Evolutionary conservation across 2,888 invertebrate genomes (phyloP).

Genomic region (Palloptera scutellata): DNA sequence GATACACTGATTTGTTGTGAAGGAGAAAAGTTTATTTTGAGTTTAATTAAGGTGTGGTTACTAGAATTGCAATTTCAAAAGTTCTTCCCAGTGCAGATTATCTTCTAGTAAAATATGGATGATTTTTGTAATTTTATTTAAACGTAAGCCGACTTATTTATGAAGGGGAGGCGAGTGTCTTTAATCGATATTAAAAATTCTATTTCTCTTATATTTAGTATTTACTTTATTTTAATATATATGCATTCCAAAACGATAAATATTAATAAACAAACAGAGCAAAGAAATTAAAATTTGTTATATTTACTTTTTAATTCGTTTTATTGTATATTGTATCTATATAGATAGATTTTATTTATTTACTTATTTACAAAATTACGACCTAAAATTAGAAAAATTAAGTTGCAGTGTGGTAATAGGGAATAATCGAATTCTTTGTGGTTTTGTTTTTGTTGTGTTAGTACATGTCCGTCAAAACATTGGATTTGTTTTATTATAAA

Average conservation of each 20-base stretch:
- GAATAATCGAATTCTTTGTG: not conserved
- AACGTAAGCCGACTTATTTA: too few relatives aligned
- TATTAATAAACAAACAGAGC: not conserved
- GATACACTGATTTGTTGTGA: conserved; percentile 10
- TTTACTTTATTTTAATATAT: conserved; percentile 21
- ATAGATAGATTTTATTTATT: conserved; percentile 11
- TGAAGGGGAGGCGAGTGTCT: too few relatives aligned
- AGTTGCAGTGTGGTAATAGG: not conserved
- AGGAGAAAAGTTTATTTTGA: not conserved
- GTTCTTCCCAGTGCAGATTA: too few relatives aligned
- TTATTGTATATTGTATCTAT: conserved; percentile 3
- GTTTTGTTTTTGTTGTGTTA: conserved; percentile 29
- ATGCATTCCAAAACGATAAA: not conserved
- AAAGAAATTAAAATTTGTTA: not conserved
- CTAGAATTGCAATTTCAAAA: not conserved
- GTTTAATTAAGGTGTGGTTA: conserved; percentile 2
- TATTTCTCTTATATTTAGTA: conserved; percentile 17
- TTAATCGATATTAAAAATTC: too few relatives aligned
- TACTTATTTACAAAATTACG: too few relatives aligned
- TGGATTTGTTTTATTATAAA: too few relatives aligned
- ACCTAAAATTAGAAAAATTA: not conserved
- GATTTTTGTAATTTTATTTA: too few relatives aligned
- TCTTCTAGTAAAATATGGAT: too few relatives aligned
- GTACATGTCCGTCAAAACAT: conserved; percentile 61
- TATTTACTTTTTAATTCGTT: conserved; percentile 2